A percentile compares a stretch with the other conserved stretches of the same genome.
These are phyloP conservation scores for Nematostella vectensis DNA, from an alignment of 92 coral and sea anemone species.

Conservation along the genomic window DNA sequence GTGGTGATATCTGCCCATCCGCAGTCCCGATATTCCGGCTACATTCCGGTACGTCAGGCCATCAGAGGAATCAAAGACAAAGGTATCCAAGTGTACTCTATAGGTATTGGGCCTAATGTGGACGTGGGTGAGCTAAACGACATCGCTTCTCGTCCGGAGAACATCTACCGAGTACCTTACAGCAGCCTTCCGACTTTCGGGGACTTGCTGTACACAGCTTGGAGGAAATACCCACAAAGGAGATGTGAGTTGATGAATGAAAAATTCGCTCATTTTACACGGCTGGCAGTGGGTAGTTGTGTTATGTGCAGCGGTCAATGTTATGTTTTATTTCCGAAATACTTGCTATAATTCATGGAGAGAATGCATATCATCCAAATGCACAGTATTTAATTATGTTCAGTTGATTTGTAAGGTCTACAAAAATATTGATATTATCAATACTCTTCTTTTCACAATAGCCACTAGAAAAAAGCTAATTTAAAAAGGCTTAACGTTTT, in stretches of 20 bases:
- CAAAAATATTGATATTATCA: too few relatives aligned
- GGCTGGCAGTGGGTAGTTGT: too few relatives aligned
- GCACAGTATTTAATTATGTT: too few relatives aligned
- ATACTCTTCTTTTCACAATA: too few relatives aligned
- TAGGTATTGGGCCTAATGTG: slow-evolving; percentile 57
- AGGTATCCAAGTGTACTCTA: slow-evolving; percentile 42
- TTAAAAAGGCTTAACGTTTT: too few relatives aligned
- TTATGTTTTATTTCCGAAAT: too few relatives aligned
- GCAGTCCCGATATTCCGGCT: slow-evolving; percentile 36
- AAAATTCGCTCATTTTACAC: too few relatives aligned
- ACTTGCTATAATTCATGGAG: too few relatives aligned
- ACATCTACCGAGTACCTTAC: slow-evolving; percentile 34
- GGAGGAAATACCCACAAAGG: slow-evolving; percentile 29
- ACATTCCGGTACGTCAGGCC: slow-evolving; percentile 23
- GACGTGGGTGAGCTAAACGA: slow-evolving; percentile 35
- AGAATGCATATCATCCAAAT: too few relatives aligned
- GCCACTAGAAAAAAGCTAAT: too few relatives aligned
- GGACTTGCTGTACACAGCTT: slow-evolving; percentile 23
- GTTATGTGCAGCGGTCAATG: too few relatives aligned
- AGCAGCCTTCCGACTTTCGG: slow-evolving; percentile 34
- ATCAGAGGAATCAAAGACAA: slow-evolving; percentile 32
- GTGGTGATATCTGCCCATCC: slow-evolving; percentile 51
- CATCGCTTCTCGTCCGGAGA: slow-evolving; percentile 38
- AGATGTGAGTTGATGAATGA: slow-evolving; percentile 15
- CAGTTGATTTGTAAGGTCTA: too few relatives aligned